Conservation (phyloP, 2,888 invertebrate genomes). For the Coleophora deauratella region DNA sequence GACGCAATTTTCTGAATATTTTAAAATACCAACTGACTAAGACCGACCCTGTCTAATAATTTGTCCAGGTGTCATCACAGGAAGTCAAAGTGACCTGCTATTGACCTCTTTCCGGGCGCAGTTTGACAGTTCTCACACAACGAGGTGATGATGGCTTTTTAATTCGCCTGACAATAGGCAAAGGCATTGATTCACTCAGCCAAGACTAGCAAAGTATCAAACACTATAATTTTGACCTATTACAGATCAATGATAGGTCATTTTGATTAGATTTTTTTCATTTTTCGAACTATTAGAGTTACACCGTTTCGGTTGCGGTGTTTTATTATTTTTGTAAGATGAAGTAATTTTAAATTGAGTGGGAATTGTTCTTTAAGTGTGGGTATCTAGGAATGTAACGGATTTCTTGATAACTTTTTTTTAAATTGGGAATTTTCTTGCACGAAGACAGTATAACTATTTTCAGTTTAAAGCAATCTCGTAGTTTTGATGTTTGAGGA, state of each 20-base stretch:
- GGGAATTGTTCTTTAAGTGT: too few species aligned
- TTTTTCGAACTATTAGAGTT: slow-evolving; percentile 9
- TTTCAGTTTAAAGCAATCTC: too few species aligned
- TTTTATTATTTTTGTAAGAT: slow-evolving; percentile 1
- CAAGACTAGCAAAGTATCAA: neutral
- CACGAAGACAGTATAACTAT: too few species aligned
- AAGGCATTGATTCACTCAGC: slow-evolving; percentile 11
- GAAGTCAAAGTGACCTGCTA: slow-evolving; percentile 29
- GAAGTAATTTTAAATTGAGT: neutral
- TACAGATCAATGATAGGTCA: slow-evolving; percentile 24
- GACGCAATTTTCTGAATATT: too few species aligned
- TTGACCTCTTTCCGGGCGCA: slow-evolving; percentile 26
- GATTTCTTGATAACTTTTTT: too few species aligned
- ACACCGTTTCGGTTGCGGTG: neutral
- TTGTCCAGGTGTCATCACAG: slow-evolving; percentile 25
- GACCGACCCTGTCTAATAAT: slow-evolving; percentile 1
- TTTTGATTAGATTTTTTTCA: slow-evolving; percentile 8
- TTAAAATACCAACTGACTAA: too few species aligned
- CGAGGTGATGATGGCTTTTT: slow-evolving; percentile 33
- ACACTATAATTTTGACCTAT: slow-evolving; percentile 19
- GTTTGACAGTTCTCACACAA: slow-evolving; percentile 21
- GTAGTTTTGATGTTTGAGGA: too few species aligned
- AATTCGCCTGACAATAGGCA: slow-evolving; percentile 20
- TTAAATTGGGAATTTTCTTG: too few species aligned
- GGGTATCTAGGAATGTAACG: too few species aligned